phyloP scores from a whole-genome alignment of 2,888 invertebrate species.

The Chironomus riparius region DNA sequence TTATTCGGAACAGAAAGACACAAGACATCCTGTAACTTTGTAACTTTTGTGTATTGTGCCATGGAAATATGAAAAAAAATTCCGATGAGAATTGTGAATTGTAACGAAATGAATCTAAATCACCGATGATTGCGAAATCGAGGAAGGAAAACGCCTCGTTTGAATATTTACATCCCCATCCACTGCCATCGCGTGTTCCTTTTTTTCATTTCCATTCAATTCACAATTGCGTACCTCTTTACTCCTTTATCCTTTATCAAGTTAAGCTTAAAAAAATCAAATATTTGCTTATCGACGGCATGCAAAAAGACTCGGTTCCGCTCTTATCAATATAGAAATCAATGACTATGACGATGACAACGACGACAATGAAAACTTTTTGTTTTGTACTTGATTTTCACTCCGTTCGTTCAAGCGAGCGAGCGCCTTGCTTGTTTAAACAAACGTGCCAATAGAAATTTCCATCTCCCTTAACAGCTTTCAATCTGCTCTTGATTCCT shows the following conservation, averaged over 20 bases:
- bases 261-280: not conserved
- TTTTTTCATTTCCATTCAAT: too few species aligned
- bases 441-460: not conserved
- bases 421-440: too few species aligned
- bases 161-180: too few species aligned
- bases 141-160: not conserved
- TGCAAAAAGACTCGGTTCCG: not conserved
- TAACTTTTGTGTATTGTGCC: not conserved
- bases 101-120: not conserved
- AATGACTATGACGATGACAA: conserved; percentile 5
- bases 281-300: conserved; percentile 14
- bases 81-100: not conserved
- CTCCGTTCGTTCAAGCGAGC: not conserved
- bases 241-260: not conserved
- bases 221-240: not conserved
- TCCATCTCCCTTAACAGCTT: not conserved
- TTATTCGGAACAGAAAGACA: not conserved
- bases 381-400: not conserved
- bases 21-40: not conserved
- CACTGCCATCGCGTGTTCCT: too few species aligned
- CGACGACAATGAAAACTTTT: not conserved
- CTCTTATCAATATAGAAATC: conserved; percentile 16
- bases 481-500: too few species aligned
- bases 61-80: not conserved
- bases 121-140: not conserved